Percentiles rank a stretch among this genome's conserved stretches.
These are phyloP conservation scores for Acanthoscelides obtectus DNA, from an alignment of 2,888 invertebrate genomes.

Conservation along the genomic window DNA sequence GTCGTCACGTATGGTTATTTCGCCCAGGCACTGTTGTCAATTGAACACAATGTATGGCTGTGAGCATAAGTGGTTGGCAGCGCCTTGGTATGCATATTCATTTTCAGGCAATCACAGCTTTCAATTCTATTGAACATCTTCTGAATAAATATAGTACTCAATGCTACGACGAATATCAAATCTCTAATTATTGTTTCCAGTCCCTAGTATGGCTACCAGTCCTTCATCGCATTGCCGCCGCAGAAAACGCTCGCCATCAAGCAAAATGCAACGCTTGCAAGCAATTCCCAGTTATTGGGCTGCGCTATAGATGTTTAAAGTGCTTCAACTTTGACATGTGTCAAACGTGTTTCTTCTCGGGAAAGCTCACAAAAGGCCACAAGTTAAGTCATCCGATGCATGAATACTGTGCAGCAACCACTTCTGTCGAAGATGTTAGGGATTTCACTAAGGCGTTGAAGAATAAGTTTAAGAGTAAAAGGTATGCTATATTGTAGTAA, in stretches of 20 bases:
- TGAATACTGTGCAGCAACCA: conserved; percentile 96
- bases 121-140: too few species aligned
- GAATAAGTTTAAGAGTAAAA: conserved; percentile 96
- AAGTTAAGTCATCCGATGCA: conserved; percentile 99
- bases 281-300: conserved; percentile 94
- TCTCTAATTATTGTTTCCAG: too few species aligned
- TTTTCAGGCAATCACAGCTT: too few species aligned
- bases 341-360: conserved; percentile 98
- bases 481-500: conserved; percentile 41
- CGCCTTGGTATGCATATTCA: too few species aligned
- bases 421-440: conserved; percentile 95
- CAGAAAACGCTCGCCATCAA: conserved; percentile 93
- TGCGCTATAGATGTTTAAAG: conserved; percentile 90
- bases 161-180: background rate
- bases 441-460: conserved; percentile 95
- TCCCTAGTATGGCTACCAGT: conserved; percentile 99
- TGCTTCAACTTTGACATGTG: conserved; percentile 99
- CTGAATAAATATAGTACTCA: too few species aligned
- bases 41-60: too few species aligned
- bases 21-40: too few species aligned
- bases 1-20: too few species aligned
- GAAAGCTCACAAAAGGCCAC: conserved; percentile 93
- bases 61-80: too few species aligned
- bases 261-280: conserved; percentile 99
- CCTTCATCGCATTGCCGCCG: conserved; percentile 90